phyloP scores from a whole-genome alignment of 2,797 vertebrate genomes.

The Spondyliosoma cantharus region DNA sequence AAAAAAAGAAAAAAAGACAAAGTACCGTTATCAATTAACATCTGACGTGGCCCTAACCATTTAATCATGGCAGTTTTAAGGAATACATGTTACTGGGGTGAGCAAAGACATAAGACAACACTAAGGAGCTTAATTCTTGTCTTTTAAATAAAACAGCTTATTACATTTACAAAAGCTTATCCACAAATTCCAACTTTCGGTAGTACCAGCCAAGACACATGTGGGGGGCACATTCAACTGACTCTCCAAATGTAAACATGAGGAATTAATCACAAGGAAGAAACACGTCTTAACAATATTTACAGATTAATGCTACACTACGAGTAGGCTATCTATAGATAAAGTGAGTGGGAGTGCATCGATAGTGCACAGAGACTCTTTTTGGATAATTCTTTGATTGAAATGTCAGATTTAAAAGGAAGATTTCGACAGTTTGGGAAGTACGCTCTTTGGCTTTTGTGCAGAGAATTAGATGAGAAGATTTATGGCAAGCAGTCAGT shows the following conservation, averaged over 20 bases:
- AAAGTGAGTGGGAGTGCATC: constrained; percentile 61
- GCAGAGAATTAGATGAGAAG: not conserved
- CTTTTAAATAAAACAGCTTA: constrained; percentile 71
- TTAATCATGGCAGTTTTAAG: constrained; percentile 59
- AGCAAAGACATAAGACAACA: constrained; percentile 56
- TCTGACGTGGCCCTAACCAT: constrained; percentile 52
- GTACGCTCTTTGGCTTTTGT: not conserved
- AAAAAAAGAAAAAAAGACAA: constrained; percentile 46
- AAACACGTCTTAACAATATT: constrained; percentile 72
- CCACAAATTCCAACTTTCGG: constrained; percentile 67
- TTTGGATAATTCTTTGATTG: constrained; percentile 43
- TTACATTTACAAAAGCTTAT: constrained; percentile 75
- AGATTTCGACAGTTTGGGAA: constrained; percentile 20
- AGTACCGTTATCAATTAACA: constrained; percentile 67
- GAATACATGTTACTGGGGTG: constrained; percentile 51
- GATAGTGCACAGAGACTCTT: constrained; percentile 55
- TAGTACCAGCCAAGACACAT: constrained; percentile 70
- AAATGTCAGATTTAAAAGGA: constrained; percentile 39
- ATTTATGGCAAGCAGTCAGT: not conserved
- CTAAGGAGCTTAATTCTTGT: constrained; percentile 74
- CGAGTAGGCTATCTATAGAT: constrained; percentile 46
- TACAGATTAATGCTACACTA: constrained; percentile 73
- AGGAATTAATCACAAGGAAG: constrained; percentile 63
- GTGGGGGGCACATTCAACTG: constrained; percentile 68
- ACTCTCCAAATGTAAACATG: constrained; percentile 79